These are phyloP conservation scores for Chamaetylas fuelleborni DNA, from an alignment of 2,113 vertebrate genomes.

Conservation along the genomic window DNA sequence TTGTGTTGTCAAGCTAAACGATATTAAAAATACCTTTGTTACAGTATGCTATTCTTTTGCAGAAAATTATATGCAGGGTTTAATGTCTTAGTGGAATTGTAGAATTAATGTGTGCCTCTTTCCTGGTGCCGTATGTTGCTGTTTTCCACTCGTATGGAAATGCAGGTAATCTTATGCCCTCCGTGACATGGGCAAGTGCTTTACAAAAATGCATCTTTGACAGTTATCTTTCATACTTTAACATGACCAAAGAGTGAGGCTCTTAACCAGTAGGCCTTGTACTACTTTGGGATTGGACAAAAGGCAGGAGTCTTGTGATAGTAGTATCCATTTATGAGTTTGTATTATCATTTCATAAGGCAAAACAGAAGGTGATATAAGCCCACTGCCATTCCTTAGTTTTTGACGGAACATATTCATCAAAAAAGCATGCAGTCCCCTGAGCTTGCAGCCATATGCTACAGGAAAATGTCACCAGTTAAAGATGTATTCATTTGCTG, in stretches of 20 bases:
- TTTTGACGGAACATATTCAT: slow-evolving; percentile 92
- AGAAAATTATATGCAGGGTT: neutral
- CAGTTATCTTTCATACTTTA: slow-evolving; percentile 47
- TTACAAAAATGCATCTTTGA: slow-evolving; percentile 57
- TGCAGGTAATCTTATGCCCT: slow-evolving; percentile 11
- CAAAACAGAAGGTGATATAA: slow-evolving; percentile 92
- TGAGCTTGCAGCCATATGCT: slow-evolving; percentile 94
- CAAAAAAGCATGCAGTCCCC: slow-evolving; percentile 93
- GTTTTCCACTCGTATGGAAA: slow-evolving; percentile 53
- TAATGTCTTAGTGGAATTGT: neutral
- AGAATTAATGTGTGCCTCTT: neutral
- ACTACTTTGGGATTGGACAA: slow-evolving; percentile 63
- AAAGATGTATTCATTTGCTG: slow-evolving; percentile 96
- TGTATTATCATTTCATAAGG: slow-evolving; percentile 95
- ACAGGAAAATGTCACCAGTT: slow-evolving; percentile 97
- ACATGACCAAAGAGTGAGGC: slow-evolving; percentile 49
- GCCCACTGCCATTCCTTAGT: slow-evolving; percentile 84
- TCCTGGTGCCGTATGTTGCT: slow-evolving; percentile 29
- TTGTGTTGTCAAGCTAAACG: neutral
- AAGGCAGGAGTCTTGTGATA: slow-evolving; percentile 70
- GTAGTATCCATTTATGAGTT: slow-evolving; percentile 71
- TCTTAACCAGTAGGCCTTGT: slow-evolving; percentile 46
- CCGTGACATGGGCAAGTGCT: neutral
- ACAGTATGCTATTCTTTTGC: neutral
- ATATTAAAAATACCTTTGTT: neutral